Conservation (phyloP, 2,113 vertebrate species). For the Epinephelus lanceolatus region DNA sequence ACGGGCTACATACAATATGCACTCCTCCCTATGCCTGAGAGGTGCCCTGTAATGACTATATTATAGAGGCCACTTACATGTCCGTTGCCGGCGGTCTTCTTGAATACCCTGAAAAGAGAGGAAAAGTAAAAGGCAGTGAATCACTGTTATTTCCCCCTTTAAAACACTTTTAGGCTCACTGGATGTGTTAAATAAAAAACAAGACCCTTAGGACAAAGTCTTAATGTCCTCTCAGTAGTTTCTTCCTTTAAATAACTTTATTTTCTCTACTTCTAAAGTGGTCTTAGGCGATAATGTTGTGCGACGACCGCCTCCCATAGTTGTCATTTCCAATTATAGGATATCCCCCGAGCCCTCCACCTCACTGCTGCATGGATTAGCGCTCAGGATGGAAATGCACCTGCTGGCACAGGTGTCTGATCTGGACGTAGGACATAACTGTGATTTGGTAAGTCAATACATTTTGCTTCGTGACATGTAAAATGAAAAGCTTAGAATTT, state of each 20-base stretch:
- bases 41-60: constrained; percentile 57
- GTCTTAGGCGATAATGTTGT: not conserved
- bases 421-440: not conserved
- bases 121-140: constrained; percentile 17
- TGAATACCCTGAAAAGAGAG: constrained; percentile 86
- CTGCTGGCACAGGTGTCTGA: constrained; percentile 19
- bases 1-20: constrained; percentile 55
- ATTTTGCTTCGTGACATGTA: not conserved
- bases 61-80: constrained; percentile 83
- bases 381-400: constrained; percentile 2
- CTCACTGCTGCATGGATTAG: constrained; percentile 31
- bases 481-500: not conserved
- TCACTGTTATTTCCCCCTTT: not conserved
- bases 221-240: not conserved
- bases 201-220: not conserved
- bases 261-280: not conserved
- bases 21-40: constrained; percentile 48
- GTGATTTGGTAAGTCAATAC: not conserved
- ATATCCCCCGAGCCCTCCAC: not conserved
- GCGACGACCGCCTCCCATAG: not conserved
- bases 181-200: not conserved
- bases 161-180: not conserved
- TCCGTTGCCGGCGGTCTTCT: constrained; percentile 90
- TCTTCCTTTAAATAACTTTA: not conserved
- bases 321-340: constrained; percentile 24